Evolutionary conservation across 2,797 vertebrate species (phyloP), one percentile per base, ranked within the genome.

Genomic region (Coracias cyanogaster): DNA sequence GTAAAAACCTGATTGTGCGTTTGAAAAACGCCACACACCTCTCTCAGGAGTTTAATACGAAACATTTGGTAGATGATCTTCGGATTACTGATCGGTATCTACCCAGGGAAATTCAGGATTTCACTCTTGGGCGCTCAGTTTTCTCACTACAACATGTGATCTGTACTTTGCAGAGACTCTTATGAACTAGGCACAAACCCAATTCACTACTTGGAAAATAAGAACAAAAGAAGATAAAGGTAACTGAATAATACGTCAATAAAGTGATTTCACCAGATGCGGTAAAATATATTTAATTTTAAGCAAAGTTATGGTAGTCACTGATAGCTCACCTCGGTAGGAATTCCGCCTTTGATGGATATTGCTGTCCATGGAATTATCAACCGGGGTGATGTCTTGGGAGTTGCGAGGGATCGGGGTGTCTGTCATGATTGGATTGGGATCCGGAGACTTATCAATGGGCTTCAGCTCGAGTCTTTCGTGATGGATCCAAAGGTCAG

Each of bases 401-500:
- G 99, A 99, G 92, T 99, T 99, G 82, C 99, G 99, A 62, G 99
- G 99, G 96, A 99, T 99, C 14, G 99, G 99, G 9, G 99, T 99
- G 82, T 99, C 99, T 0, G 99, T 99, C 99, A 99, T 99, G 96
- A 99, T 99, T 2, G 99, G 99, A 96, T 99, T 99, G 82, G 99
- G 99, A 70, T 99, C 99, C 3, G 99, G 99, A 24, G 99, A 99
- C 93, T 99, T 99, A 95, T 99, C 99, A 35, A 99, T 99, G 60
- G 99, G 99, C 84, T 99, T 99, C n/a, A 99, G 98, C 80, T 99
- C 99, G 83, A 99, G 98, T 61, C 99, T 98, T 97, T 99, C 99
- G 0, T 99, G 99, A 89, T 99, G 99, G 95, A 99, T 99, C 99
- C 99, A 99, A 20, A 99, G 99, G 93, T 99, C 99, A 0, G 99